phyloP scores from a whole-genome alignment of 2,888 invertebrate species.

The Biston stratarius region DNA sequence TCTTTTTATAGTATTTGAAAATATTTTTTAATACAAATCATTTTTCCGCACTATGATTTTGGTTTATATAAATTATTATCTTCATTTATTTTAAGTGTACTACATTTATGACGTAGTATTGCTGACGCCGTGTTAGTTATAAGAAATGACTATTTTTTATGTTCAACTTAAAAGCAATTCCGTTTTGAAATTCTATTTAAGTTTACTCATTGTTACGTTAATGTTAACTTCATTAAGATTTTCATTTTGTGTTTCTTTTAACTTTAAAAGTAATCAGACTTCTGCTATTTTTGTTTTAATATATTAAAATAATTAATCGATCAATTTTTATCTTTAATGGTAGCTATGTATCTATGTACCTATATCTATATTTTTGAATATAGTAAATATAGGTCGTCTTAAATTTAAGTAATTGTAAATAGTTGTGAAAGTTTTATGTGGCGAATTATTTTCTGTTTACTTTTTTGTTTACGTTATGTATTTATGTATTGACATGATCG shows the following conservation, averaged over 20 bases:
- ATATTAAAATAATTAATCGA: conserved; percentile 64
- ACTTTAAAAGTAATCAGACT: conserved; percentile 66
- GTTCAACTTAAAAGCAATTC: conserved; percentile 27
- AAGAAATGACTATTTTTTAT: conserved; percentile 21
- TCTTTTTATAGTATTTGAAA: too few relatives aligned
- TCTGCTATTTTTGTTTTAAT: conserved; percentile 71
- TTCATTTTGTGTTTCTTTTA: conserved; percentile 49
- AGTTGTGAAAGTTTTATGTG: conserved; percentile 83
- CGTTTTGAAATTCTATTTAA: conserved; percentile 46
- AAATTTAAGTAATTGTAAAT: conserved; percentile 81
- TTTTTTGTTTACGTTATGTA: conserved; percentile 80
- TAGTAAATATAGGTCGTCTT: conserved; percentile 78
- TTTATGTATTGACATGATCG: conserved; percentile 78
- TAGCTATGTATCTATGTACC: conserved; percentile 83
- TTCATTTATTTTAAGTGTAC: background rate
- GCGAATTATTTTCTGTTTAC: conserved; percentile 75
- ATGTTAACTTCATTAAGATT: conserved; percentile 50
- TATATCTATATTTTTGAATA: conserved; percentile 84
- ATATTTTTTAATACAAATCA: too few relatives aligned
- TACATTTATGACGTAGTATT: conserved; percentile 11
- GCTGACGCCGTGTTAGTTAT: conserved; percentile 11
- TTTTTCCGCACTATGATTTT: background rate
- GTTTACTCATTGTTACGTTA: conserved; percentile 59
- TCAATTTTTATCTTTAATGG: conserved; percentile 77
- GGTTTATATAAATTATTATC: background rate